A percentile compares a stretch with the other conserved stretches of the same genome.
phyloP scores from a whole-genome alignment of 2,797 vertebrate genomes.

The Gambelia wislizenii region DNA sequence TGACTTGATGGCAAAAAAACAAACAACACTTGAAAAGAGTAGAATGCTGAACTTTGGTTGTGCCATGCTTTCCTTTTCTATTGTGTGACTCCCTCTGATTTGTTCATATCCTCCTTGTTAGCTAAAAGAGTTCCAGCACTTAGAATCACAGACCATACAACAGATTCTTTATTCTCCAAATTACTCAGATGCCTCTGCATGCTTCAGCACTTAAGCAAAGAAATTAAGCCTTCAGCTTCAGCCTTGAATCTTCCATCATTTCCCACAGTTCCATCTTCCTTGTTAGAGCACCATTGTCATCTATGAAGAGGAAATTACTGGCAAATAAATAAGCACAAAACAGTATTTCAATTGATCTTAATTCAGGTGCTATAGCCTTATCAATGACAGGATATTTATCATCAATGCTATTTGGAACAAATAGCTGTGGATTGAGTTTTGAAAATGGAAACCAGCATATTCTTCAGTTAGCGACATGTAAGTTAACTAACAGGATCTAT shows the following conservation, averaged over 20 bases:
- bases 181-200: neutral
- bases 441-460: neutral
- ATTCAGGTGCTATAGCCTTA: neutral
- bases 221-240: neutral
- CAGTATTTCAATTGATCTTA: neutral
- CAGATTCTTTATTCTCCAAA: neutral
- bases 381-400: constrained; percentile 4
- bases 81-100: neutral
- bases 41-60: neutral
- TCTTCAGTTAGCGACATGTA: neutral
- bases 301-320: constrained; percentile 17
- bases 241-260: neutral
- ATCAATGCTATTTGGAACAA: neutral
- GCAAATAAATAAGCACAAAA: neutral
- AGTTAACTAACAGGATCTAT: neutral
- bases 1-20: no score
- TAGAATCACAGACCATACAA: neutral
- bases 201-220: neutral
- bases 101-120: neutral
- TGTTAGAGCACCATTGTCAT: neutral
- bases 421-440: neutral
- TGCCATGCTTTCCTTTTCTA: neutral
- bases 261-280: neutral
- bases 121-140: neutral
- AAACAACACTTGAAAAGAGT: no score